Conservation (phyloP, 2,113 vertebrate species). For the Scatophagus argus region DNA sequence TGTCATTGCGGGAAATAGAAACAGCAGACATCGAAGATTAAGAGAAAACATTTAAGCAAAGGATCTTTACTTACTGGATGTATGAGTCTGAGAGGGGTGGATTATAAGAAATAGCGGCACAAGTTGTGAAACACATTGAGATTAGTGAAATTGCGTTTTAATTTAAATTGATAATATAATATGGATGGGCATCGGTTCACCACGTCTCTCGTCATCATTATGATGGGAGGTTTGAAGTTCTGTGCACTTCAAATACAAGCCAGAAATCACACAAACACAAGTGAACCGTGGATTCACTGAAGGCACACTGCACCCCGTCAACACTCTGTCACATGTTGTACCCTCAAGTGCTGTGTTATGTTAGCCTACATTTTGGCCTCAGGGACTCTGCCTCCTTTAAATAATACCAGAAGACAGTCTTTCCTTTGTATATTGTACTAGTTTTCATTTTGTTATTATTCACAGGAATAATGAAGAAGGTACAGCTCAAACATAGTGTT, state of each 20-base stretch:
- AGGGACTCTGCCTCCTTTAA: not conserved
- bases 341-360: not conserved
- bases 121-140: not conserved
- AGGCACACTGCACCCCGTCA: slow-evolving; percentile 34
- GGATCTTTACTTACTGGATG: not conserved
- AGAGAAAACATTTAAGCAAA: not conserved
- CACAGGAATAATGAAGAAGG: not conserved
- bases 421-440: not conserved
- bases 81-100: not conserved
- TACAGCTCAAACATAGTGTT: not conserved
- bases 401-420: not conserved
- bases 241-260: slow-evolving; percentile 17
- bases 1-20: slow-evolving; percentile 9
- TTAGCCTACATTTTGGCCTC: not conserved
- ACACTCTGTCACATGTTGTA: slow-evolving; percentile 49
- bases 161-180: not conserved
- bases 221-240: no score
- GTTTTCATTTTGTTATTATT: not conserved
- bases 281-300: slow-evolving; percentile 43
- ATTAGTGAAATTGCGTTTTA: not conserved
- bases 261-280: slow-evolving; percentile 53
- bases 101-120: not conserved
- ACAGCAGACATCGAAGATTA: not conserved
- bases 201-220: not conserved
- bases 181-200: rapidly evolving